Evolutionary conservation across 2,113 vertebrate genomes (phyloP).

Genomic region (Panthera tigris): DNA sequence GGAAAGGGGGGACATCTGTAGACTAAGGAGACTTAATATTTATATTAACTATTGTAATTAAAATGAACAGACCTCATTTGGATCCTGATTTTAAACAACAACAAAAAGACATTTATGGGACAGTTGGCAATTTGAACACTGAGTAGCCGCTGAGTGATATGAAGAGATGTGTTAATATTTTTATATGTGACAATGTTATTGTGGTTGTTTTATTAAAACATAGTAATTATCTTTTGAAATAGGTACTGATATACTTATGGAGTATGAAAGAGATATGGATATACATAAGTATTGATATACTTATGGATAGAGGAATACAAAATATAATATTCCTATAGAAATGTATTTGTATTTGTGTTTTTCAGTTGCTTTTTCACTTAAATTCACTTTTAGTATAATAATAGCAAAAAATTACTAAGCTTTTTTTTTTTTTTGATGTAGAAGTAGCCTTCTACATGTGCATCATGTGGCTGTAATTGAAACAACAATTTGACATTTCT

Average conservation of each 20-base stretch:
- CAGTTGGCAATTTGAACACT: neutral
- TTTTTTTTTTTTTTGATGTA: neutral
- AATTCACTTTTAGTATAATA: neutral
- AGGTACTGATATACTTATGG: neutral
- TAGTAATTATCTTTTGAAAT: neutral
- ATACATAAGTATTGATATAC: neutral
- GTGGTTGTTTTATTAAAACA: neutral
- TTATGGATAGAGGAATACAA: neutral
- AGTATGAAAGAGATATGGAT: neutral
- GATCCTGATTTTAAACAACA: neutral
- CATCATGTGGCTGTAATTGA: neutral
- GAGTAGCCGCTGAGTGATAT: neutral
- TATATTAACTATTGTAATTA: neutral
- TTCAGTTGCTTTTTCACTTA: neutral
- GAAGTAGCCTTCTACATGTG: neutral
- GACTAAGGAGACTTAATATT: neutral
- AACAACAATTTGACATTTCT: neutral
- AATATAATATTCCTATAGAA: neutral
- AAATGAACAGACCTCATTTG: neutral
- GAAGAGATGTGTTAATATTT: neutral
- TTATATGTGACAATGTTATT: neutral
- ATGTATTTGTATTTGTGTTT: neutral
- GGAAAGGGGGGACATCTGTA: neutral
- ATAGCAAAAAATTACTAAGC: neutral
- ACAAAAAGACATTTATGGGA: neutral